Evolutionary conservation across 2,888 invertebrate genomes (phyloP), one percentile per base, ranked within the genome.

Genomic region (Tromatobia lineatoria): DNA sequence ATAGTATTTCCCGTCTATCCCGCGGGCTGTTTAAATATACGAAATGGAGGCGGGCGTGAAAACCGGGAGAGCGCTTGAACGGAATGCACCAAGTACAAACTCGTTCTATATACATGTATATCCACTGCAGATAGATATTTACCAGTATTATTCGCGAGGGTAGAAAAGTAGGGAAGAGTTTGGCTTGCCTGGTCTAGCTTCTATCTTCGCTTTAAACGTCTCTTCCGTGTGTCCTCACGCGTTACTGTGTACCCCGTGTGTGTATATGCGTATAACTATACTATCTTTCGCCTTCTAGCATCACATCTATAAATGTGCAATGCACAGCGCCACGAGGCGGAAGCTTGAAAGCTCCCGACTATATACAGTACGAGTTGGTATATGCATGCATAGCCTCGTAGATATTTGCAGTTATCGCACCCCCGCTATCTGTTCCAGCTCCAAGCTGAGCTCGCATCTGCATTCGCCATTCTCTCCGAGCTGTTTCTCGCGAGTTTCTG

Each of bases 11-110:
- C 87, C 85, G 73, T 67, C 83, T 80, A 52, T 75, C 18, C 20
- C 70, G 7, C 74, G 59, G 54, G 88, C 87, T 88, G 86, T 88
- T 89, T 88, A 88, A 90, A 89, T 88, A 86, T 85, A 88, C 86
- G 86, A 87, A 88, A 87, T 83, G 84, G 87, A 86, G 84, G 83
- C 74, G 85, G 69, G 75, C 57, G 66, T 59, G 75, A 82, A 77
- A 38, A 67, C 77, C 69, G 34, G 34, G 73, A 42, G 45, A 29
- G 52, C 45, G 80, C 50, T 52, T 52, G 15, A 50, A 69, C 69
- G 50, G 29, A 69, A 52, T 69, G 18, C 50, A 18, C 18, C 69
- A 18, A 18, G 45, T 52, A 18, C n/a, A 52, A n/a, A 6, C 7
- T 23, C 18, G 38, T 38, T 2, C 20, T 18, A 20, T 67, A 25